These are phyloP conservation scores for Thymelicus lineola DNA, from an alignment of 2,888 invertebrate species.

Conservation along the genomic window DNA sequence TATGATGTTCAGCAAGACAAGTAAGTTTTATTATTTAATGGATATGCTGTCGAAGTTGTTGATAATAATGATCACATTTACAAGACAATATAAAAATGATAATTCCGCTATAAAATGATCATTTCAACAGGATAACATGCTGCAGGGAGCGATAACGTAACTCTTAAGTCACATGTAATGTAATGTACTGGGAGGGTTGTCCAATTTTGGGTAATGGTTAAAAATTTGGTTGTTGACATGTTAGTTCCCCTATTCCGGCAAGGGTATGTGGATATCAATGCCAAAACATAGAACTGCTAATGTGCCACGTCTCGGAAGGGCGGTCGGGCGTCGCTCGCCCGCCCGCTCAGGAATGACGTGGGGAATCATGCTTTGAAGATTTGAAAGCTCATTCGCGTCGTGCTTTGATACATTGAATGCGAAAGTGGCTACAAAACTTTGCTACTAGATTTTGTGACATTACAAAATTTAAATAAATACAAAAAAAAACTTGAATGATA, in stretches of 20 bases:
- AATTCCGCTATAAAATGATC: background rate
- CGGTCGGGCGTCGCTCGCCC: constrained; percentile 61
- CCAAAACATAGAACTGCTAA: constrained; percentile 74
- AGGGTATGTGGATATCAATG: constrained; percentile 57
- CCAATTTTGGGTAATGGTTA: constrained; percentile 54
- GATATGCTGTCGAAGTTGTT: too few species aligned
- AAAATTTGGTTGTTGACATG: constrained; percentile 58
- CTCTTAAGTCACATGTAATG: too few species aligned
- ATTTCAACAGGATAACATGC: constrained; percentile 4
- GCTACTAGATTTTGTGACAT: too few species aligned
- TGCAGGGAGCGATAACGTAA: background rate
- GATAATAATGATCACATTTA: too few species aligned
- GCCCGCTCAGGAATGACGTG: constrained; percentile 75
- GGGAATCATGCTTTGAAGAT: constrained; percentile 43
- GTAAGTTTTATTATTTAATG: too few species aligned
- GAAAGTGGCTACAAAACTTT: too few species aligned
- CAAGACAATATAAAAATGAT: too few species aligned
- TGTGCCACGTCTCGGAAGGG: constrained; percentile 82
- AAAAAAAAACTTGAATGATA: too few species aligned
- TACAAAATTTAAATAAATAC: background rate
- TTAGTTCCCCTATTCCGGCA: constrained; percentile 78
- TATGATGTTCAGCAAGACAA: too few species aligned
- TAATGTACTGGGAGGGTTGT: background rate
- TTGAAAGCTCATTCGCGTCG: too few species aligned
- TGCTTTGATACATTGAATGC: too few species aligned